Conservation (phyloP, 2,113 vertebrate species). For the Nestor notabilis region DNA sequence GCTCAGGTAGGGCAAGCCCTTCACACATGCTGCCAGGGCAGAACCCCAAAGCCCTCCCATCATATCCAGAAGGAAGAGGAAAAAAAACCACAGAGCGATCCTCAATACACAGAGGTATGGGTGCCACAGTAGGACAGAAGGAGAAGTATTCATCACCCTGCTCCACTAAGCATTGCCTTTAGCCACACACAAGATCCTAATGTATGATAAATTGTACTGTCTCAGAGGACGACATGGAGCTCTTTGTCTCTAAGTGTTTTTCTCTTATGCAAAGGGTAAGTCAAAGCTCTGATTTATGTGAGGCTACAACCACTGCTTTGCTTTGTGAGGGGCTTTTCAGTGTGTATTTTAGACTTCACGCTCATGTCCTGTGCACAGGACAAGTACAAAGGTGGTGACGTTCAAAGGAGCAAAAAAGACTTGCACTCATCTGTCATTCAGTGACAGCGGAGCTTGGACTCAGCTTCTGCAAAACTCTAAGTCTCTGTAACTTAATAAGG, state of each 20-base stretch:
- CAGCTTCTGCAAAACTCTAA: neutral
- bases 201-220: neutral
- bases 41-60: fast-evolving
- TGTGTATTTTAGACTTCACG: neutral
- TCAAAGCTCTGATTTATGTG: neutral
- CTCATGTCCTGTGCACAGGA: neutral
- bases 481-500: neutral
- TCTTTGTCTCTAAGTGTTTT: neutral
- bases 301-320: neutral
- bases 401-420: neutral
- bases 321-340: neutral
- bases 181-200: neutral
- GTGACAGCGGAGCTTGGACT: neutral
- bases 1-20: neutral
- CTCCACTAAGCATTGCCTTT: neutral
- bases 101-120: fast-evolving
- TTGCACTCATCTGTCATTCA: neutral
- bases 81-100: too few species aligned
- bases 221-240: fast-evolving
- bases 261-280: neutral
- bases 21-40: neutral
- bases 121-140: neutral
- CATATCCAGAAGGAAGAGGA: neutral
- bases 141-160: neutral
- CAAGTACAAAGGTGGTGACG: neutral